Evolutionary conservation across 1,140 invertebrate species (phyloP), one percentile per base, ranked within the genome.

Genomic region (Anadara kagoshimensis): DNA sequence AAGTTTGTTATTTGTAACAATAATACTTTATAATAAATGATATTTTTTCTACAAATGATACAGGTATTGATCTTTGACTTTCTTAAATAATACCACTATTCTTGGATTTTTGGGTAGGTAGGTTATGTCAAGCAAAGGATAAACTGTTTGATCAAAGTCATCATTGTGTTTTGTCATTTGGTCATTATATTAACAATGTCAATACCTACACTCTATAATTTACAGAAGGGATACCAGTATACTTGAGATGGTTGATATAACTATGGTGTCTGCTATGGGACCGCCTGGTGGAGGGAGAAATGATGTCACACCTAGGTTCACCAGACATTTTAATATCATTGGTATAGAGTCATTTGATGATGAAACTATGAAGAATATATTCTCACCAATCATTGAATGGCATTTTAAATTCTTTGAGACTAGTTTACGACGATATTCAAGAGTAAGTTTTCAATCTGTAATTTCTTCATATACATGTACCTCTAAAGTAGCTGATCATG

Each of bases 301-400:
- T 75, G 83, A 81, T 49, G 84, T 90, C 22, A 89, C 89, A 11
- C 79, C 83, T 1, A 75, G 89, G 29, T 89, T 90, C 66, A 68
- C 88, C 16, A 78, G 89, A 22, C 89, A 90, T 73, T 89, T 88
- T 74, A 89, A 89, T 63, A 73, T 90, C 14, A 88, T 90, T 61
- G 77, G 82, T 20, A 89, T 89, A 56, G 86, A 89, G 59, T 85
- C 83, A 8, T 90, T 90, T 79, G 84, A 85, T 78, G 89, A 90
- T 65, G 89, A 90, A 12, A 89, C 88, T 1, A 88, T 90, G 87
- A 88, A 84, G 69, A 88, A 85, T 53, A 89, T 90, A 61, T 90
- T 90, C 68, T 73, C 83, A 24, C 87, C 88, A 47, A 89, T 90
- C 47, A 74, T 86, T n/a, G 89, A 90, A 74, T 89, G 88, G 88